A percentile compares a stretch with the other conserved stretches of the same genome.
Evolutionary conservation across 2,113 vertebrate species (phyloP).

Genomic region (Rhagologus leucostigma): DNA sequence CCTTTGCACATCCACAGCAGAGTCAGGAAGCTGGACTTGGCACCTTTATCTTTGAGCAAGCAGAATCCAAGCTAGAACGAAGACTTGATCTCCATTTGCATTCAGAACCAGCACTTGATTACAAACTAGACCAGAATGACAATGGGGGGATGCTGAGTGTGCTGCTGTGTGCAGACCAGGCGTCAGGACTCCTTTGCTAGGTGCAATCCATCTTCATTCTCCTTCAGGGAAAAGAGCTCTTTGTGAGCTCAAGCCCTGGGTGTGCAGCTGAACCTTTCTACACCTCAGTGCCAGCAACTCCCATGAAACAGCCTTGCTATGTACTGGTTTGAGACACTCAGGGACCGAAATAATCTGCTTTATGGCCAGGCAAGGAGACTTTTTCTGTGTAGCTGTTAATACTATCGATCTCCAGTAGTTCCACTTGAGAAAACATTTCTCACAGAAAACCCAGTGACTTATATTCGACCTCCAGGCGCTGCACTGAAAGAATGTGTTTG

Average conservation of each 20-base stretch:
- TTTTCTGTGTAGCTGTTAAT: neutral
- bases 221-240: neutral
- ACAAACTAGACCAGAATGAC: neutral
- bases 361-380: neutral
- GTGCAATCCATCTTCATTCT: neutral
- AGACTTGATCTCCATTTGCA: neutral
- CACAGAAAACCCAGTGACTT: neutral
- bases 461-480: fast-evolving
- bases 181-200: neutral
- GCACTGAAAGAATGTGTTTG: neutral
- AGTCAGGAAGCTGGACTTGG: constrained; percentile 9
- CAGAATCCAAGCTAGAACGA: neutral
- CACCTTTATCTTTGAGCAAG: neutral
- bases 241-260: neutral
- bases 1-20: neutral
- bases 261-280: neutral
- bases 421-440: neutral
- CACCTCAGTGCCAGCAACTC: neutral
- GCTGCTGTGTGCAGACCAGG: neutral
- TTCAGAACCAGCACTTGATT: neutral
- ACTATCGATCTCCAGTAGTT: neutral
- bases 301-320: neutral
- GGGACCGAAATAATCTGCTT: neutral
- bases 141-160: neutral
- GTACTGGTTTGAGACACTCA: neutral